phyloP scores from a whole-genome alignment of 2,113 vertebrate species.

The Rhea americana region DNA sequence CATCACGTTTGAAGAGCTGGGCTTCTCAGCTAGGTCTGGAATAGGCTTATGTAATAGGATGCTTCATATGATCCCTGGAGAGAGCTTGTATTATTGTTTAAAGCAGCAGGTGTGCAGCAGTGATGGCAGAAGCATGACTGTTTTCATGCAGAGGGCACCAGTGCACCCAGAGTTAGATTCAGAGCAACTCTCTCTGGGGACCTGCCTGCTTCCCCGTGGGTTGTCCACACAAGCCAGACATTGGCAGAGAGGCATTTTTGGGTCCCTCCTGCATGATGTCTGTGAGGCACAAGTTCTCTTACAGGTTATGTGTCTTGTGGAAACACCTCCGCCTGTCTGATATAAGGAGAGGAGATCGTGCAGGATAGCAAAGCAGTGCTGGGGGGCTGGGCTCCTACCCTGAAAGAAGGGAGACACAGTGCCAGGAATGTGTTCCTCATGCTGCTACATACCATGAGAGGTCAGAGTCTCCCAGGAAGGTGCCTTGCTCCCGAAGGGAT shows the following conservation, averaged over 20 bases:
- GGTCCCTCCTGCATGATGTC: background rate
- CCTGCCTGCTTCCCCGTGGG: background rate
- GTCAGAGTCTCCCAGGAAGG: background rate
- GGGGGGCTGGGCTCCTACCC: background rate
- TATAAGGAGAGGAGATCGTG: background rate
- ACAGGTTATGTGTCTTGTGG: background rate
- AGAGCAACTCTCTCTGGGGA: background rate
- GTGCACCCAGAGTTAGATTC: background rate
- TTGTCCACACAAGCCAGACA: background rate
- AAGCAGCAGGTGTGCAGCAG: background rate
- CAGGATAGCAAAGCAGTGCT: background rate
- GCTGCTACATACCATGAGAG: background rate
- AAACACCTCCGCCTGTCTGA: background rate
- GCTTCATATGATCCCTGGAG: background rate
- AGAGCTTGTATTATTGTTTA: background rate
- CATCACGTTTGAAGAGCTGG: background rate
- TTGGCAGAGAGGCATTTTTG: background rate
- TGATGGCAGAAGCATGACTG: background rate
- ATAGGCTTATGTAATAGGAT: background rate
- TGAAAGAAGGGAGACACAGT: background rate
- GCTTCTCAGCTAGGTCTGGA: background rate
- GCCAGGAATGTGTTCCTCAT: background rate
- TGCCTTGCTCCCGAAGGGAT: too few relatives aligned
- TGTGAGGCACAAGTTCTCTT: background rate
- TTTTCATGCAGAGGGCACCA: background rate